Evolutionary conservation across 2,888 invertebrate species (phyloP).

Genomic region (Drosophila kambysellisi): DNA sequence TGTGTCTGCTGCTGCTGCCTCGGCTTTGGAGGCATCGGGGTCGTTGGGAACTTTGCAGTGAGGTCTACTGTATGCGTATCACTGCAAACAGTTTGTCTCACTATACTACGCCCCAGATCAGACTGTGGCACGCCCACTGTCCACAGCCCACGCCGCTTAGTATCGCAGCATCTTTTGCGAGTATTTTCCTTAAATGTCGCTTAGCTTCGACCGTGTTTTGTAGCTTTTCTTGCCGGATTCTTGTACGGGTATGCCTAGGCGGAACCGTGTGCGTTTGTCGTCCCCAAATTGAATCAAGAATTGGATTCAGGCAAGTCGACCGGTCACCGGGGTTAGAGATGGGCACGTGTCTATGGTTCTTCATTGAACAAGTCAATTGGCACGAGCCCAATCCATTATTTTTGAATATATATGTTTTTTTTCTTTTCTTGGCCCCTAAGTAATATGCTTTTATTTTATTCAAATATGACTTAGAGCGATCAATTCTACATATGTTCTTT

Average conservation of each 20-base stretch:
- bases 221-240: conserved; percentile 8
- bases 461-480: neutral
- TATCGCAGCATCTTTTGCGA: conserved; percentile 37
- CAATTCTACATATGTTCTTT: neutral
- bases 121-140: conserved; percentile 16
- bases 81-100: conserved; percentile 28
- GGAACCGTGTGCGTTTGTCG: conserved; percentile 58
- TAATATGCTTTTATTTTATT: neutral
- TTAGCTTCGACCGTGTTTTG: conserved; percentile 17
- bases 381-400: neutral
- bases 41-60: conserved; percentile 38
- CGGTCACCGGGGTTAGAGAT: conserved; percentile 14
- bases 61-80: conserved; percentile 60
- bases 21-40: conserved; percentile 13
- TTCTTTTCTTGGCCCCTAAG: neutral
- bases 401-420: neutral
- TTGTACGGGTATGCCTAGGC: conserved; percentile 26
- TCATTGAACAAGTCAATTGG: neutral
- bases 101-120: conserved; percentile 10
- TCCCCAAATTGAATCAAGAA: conserved; percentile 65
- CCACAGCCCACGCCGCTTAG: neutral
- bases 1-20: conserved; percentile 17
- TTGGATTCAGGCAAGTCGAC: conserved; percentile 42
- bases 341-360: conserved; percentile 1
- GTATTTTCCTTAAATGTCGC: conserved; percentile 30